Conservation (phyloP, 2,797 vertebrate species). For the Peromyscus eremicus region DNA sequence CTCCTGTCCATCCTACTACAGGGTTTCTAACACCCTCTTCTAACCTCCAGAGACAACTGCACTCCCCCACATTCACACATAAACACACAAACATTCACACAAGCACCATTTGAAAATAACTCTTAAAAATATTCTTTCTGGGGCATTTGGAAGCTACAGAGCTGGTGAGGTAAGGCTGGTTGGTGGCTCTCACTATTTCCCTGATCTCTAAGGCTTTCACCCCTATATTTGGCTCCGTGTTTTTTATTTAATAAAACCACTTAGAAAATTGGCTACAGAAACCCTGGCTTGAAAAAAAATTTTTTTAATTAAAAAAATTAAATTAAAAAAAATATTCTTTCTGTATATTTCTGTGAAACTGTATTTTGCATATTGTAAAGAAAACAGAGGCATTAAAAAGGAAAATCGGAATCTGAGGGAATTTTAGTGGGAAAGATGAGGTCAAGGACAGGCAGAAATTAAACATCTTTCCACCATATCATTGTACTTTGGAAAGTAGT, state of each 20-base stretch:
- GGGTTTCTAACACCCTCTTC: neutral
- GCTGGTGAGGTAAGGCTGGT: too few species aligned
- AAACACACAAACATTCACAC: neutral
- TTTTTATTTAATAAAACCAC: too few species aligned
- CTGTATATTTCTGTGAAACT: neutral
- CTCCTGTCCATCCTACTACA: neutral
- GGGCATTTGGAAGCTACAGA: too few species aligned
- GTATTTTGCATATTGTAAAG: neutral
- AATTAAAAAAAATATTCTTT: neutral
- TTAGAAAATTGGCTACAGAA: too few species aligned
- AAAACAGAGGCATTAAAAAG: neutral
- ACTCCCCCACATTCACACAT: neutral
- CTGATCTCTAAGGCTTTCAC: too few species aligned
- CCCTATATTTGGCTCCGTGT: too few species aligned
- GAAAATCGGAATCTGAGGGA: neutral
- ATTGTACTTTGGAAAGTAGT: neutral
- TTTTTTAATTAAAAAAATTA: too few species aligned
- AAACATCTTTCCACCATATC: neutral
- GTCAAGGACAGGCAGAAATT: neutral
- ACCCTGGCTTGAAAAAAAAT: too few species aligned
- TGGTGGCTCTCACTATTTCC: too few species aligned
- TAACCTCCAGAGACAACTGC: neutral
- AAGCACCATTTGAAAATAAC: neutral
- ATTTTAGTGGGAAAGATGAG: neutral
- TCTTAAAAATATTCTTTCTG: neutral